A percentile compares a stretch with the other conserved stretches of the same genome.
Conservation (phyloP, 2,888 invertebrate genomes). For the Callinectes sapidus region DNA sequence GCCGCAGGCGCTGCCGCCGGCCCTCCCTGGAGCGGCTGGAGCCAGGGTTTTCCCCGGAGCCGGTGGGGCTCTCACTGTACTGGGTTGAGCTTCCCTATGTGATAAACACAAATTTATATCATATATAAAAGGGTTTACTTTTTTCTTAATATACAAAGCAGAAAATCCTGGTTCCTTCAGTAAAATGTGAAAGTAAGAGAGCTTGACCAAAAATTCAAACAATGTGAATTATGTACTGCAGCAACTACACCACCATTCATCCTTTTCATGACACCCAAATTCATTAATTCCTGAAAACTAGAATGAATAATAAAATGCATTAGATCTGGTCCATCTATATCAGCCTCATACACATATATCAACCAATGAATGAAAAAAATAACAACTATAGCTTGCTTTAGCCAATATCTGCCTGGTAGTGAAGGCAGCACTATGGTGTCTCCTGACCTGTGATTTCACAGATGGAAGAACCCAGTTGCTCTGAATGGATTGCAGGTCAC, state of each 20-base stretch:
- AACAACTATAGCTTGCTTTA: not conserved
- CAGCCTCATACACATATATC: not conserved
- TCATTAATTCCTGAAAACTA: not conserved
- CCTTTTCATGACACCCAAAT: not conserved
- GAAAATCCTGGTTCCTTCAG: too few species aligned
- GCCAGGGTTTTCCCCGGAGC: slow-evolving; percentile 56
- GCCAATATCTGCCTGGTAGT: not conserved
- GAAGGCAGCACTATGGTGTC: not conserved
- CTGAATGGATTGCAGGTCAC: slow-evolving; percentile 47
- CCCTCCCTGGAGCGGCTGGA: slow-evolving; percentile 56
- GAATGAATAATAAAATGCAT: not conserved
- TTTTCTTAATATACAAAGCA: not conserved
- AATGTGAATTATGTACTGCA: too few species aligned
- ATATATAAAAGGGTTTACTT: not conserved
- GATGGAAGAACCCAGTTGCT: slow-evolving; percentile 56
- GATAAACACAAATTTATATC: not conserved
- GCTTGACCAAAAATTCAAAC: too few species aligned
- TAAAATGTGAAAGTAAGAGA: too few species aligned
- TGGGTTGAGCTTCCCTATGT: slow-evolving; percentile 40
- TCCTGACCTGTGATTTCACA: slow-evolving; percentile 64
- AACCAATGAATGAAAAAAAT: not conserved
- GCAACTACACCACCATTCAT: not conserved
- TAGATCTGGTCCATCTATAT: not conserved
- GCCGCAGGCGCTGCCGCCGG: not conserved
- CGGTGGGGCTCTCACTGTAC: slow-evolving; percentile 46